Conservation (phyloP, 53 echinoderm and acorn worm genomes). For the Arbacia lixula region DNA sequence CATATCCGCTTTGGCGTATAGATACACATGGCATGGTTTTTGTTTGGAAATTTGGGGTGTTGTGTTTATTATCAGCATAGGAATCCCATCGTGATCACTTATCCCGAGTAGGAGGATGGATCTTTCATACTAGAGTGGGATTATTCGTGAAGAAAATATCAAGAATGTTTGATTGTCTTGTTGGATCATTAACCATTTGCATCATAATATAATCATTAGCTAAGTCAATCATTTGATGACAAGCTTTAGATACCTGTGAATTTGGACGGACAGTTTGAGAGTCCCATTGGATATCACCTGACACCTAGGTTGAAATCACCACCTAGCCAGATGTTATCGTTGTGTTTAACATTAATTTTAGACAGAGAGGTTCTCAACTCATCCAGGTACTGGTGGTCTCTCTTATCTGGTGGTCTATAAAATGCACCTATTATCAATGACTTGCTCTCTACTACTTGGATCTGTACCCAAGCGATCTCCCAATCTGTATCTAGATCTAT, state of each 20-base stretch:
- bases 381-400: conserved; percentile 19
- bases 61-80: conserved; percentile 29
- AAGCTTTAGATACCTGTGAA: background rate
- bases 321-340: conserved; percentile 7
- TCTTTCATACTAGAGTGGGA: conserved; percentile 36
- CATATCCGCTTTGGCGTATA: conserved; percentile 28
- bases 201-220: conserved; percentile 2
- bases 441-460: conserved; percentile 17
- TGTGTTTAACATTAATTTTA: conserved; percentile 5
- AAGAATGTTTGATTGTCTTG: too few relatives aligned
- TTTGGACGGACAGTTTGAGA: background rate
- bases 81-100: conserved; percentile 27
- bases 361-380: conserved; percentile 27
- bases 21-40: conserved; percentile 25
- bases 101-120: conserved; percentile 23
- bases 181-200: conserved; percentile 44
- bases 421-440: conserved; percentile 24
- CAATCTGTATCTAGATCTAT: conserved; percentile 33
- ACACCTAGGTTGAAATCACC: too few relatives aligned
- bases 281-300: conserved; percentile 29
- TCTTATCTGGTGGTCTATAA: conserved; percentile 4
- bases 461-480: conserved; percentile 41
- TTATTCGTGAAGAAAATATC: conserved; percentile 52
- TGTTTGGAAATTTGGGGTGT: conserved; percentile 19
- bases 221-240: conserved; percentile 25